phyloP scores from a whole-genome alignment of 2,888 invertebrate species.

The Ganaspis brasiliensis region DNA sequence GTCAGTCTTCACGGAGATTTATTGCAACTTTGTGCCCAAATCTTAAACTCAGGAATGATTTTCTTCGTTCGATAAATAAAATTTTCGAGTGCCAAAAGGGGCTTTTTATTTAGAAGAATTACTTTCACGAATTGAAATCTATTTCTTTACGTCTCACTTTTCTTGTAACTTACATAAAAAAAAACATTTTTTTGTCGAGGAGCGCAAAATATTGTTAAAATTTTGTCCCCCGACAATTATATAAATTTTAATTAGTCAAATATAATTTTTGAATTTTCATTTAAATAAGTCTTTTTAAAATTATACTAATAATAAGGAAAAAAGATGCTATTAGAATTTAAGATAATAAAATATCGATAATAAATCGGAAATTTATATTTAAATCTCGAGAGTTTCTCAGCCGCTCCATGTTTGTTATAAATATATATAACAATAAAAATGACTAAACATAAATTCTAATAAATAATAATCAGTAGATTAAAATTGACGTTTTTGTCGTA shows the following conservation, averaged over 20 bases:
- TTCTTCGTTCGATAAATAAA: constrained; percentile 39
- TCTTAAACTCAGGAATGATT: constrained; percentile 30
- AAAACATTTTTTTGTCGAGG: no score
- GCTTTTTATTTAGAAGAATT: not conserved
- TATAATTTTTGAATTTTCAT: no score
- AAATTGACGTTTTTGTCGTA: not conserved
- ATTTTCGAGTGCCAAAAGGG: constrained; percentile 19
- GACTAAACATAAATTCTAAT: not conserved
- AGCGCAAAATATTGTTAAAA: no score
- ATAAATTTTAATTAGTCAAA: not conserved
- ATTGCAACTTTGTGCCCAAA: constrained; percentile 16
- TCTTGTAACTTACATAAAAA: no score
- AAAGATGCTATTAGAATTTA: constrained; percentile 26
- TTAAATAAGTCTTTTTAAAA: no score
- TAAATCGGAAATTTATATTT: constrained; percentile 27
- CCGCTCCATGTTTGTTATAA: constrained; percentile 4
- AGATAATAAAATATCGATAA: not conserved
- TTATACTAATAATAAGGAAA: not conserved
- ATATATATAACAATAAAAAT: not conserved
- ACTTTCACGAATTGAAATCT: not conserved
- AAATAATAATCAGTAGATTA: not conserved
- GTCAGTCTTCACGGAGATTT: not conserved
- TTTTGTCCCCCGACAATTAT: no score
- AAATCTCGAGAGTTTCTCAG: constrained; percentile 27
- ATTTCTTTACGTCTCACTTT: no score